Conservation (phyloP, 2,797 vertebrate genomes). For the Limnodromus scolopaceus region DNA sequence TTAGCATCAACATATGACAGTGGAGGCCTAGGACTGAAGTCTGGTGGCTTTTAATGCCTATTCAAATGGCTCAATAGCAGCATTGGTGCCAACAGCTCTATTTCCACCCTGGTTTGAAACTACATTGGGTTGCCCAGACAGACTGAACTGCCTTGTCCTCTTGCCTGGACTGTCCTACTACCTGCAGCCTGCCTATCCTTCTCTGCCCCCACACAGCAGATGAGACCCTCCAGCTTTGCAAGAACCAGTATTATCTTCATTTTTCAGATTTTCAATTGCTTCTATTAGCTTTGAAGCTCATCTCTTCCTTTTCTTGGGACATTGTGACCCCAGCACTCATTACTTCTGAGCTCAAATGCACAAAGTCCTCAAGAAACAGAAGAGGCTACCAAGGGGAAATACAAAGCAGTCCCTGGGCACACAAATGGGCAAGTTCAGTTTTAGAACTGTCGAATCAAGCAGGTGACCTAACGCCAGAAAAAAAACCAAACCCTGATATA, state of each 20-base stretch:
- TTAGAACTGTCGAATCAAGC: neutral
- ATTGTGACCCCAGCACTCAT: neutral
- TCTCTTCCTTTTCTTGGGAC: neutral
- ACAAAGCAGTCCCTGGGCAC: neutral
- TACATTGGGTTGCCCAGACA: neutral
- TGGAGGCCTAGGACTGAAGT: neutral
- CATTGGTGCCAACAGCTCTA: neutral
- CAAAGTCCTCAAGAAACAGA: neutral
- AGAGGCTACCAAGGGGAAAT: neutral
- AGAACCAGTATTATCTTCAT: neutral
- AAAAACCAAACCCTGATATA: fast-evolving
- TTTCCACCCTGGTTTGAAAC: neutral
- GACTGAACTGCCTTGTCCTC: neutral
- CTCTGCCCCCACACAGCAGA: too few species aligned
- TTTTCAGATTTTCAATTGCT: neutral
- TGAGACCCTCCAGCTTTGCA: neutral
- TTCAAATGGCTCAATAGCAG: neutral
- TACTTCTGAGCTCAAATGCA: neutral
- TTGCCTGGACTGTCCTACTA: neutral
- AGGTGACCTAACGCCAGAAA: neutral
- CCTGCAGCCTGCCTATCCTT: too few species aligned
- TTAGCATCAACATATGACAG: neutral
- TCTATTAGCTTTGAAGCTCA: neutral
- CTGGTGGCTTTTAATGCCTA: neutral
- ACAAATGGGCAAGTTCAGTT: neutral